Percentiles rank a stretch among this genome's conserved stretches.
Evolutionary conservation across 1,140 invertebrate genomes (phyloP).

Genomic region (Dufourea novaeangliae): DNA sequence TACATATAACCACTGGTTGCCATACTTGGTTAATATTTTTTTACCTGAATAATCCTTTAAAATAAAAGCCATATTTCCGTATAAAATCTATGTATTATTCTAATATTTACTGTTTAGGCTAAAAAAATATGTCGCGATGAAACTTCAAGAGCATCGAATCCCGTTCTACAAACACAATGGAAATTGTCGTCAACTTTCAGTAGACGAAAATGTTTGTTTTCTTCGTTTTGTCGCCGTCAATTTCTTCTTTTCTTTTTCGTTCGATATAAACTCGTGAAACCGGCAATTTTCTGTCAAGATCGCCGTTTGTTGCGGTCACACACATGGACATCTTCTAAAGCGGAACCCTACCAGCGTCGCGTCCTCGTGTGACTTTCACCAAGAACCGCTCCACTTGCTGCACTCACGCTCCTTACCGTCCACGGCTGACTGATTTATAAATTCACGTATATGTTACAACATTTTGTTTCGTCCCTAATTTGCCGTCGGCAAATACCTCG

Average conservation of each 20-base stretch:
- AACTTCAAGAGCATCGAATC: background rate
- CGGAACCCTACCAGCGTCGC: constrained; percentile 40
- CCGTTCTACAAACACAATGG: background rate
- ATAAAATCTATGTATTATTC: too few species aligned
- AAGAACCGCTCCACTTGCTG: constrained; percentile 73
- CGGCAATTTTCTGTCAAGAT: constrained; percentile 30
- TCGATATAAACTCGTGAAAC: constrained; percentile 22
- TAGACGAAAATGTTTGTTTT: background rate
- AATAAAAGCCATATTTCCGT: background rate
- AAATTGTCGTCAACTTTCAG: background rate
- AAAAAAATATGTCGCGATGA: too few species aligned
- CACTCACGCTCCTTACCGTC: constrained; percentile 26
- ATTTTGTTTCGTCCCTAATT: constrained; percentile 6
- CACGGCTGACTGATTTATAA: constrained; percentile 54
- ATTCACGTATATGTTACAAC: constrained; percentile 45
- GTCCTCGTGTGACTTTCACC: constrained; percentile 72
- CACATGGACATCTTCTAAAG: constrained; percentile 36
- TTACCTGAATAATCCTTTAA: background rate
- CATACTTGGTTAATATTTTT: background rate
- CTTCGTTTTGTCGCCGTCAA: background rate
- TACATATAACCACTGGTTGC: too few species aligned
- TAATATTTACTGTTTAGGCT: too few species aligned
- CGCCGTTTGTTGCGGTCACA: constrained; percentile 37
- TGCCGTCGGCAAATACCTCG: too few species aligned
- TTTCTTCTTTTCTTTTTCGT: constrained; percentile 12